Base-by-base conservation (phyloP, 2,888 invertebrate genomes). In the Tubiluchus corallicola region DNA sequence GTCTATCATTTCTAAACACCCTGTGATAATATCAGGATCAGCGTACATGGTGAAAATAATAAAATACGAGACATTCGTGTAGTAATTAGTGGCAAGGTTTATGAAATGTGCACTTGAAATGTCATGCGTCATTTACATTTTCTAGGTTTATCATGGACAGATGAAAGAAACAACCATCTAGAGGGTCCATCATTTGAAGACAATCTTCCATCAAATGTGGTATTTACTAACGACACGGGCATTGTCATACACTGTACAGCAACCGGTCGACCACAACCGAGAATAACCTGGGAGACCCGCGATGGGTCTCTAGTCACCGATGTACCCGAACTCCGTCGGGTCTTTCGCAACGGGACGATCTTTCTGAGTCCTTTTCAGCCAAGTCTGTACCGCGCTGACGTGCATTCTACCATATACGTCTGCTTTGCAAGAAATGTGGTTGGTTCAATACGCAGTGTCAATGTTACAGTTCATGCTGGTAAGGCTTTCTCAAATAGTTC, bases 261-360 rank as follows among this genome's bases (percentile, higher is more conserved):
- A 5, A 56, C 51, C 46, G 61, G 58, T 4, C 51, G 54, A 4
- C 61, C 62, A 0, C 54, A 57, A 1, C 61, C 61, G 2, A 47
- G 47, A 18, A 49, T 61, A 5, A 53, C 57, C 39, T 62, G 62
- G 62, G 47, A 55, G 20, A 51, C 48, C 38, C 53, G 50, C 20
- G 54, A 55, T 42, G 58, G 57, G 2, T 44, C 47, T 1, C 50
- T 53, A 4, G 54, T 59, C 5, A 53, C 52, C 20, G 52, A 51
- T 37, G 45, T 55, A 9, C 49, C 53, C 4, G 56, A 53, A 4
- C 45, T 60, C 9, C 46, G 60, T 9, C 48, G 53, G 21, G 52
- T 60, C 20, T 48, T 58, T 15, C 52, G 55, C 20, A 60, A 61
- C 51, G 56, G 58, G 49, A 55, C 59, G 2, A 51, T 60, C 16